Evolutionary conservation across 1,140 invertebrate genomes (phyloP), one percentile per base, ranked within the genome.

Genomic region (Arctopsyche grandis): DNA sequence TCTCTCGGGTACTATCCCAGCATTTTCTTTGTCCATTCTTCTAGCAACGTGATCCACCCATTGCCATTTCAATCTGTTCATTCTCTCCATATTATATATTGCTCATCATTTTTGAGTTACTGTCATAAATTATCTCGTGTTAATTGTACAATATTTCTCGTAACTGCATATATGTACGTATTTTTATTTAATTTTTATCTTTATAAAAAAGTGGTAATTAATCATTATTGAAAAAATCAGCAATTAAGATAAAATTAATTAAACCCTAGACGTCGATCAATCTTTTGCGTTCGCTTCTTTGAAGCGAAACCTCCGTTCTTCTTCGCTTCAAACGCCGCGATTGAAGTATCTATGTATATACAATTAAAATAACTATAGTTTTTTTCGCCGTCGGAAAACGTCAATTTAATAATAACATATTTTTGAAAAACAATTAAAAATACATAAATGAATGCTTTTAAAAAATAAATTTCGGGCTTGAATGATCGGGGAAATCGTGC

Each of bases 191-290:
- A 19, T 52, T 52, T 12, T 52, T 12, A n/a, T 52, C 16, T n/a
- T 12, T 16, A 9, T 52, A 12, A 52, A 19, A 12, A 52, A 19
- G 3, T n/a, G 12, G 12, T 52, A 52, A 52, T 52, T 52, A 52
- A 52, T 52, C 48, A 52, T 16, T 3, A 52, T 52, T 12, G 12
- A 52, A 52, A 52, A n/a, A 38, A 38, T 4, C 29, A 7, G 7
- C 48, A 14, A 52, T 52, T 52, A 52, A 19, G 48, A 19, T 52
- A 52, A 52, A 52, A 52, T 52, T 52, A 52, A 52, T 52, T 52
- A 52, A 52, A 52, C 48, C 12, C 12, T 16, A 19, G 48, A 19
- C 48, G 48, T 52, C 48, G 16, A 52, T 52, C 48, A 52, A 52
- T 52, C 48, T 52, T 52, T 3, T 16, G 29, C 48, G 48, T 10